These are phyloP conservation scores for Dufourea novaeangliae DNA, from an alignment of 1,140 invertebrate species.

Conservation along the genomic window DNA sequence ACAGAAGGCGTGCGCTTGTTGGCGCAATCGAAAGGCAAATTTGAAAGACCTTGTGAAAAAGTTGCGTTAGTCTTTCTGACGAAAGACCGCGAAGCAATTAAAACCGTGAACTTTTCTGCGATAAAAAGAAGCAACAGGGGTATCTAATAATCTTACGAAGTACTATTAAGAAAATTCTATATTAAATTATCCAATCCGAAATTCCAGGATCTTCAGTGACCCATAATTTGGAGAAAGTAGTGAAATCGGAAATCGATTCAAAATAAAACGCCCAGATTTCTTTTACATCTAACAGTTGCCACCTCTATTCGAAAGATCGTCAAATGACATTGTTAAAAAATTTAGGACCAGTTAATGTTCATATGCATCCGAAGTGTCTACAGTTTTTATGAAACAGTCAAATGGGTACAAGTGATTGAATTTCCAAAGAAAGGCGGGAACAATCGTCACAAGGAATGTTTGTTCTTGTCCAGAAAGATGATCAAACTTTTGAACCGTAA, in stretches of 20 bases:
- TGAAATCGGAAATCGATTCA: not conserved
- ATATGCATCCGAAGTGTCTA: no score
- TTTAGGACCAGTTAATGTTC: no score
- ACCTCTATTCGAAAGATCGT: no score
- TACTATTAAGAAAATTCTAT: no score
- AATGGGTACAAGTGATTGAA: no score
- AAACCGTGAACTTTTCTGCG: not conserved
- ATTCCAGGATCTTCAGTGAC: no score
- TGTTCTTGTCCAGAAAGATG: not conserved
- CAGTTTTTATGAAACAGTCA: no score
- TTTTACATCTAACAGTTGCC: no score
- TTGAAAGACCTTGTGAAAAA: conserved; percentile 32
- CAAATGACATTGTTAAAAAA: no score
- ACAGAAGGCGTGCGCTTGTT: not conserved
- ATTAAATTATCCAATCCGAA: no score
- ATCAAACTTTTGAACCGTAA: conserved; percentile 35
- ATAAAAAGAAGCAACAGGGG: not conserved
- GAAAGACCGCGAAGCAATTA: conserved; percentile 25
- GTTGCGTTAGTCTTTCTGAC: conserved; percentile 14
- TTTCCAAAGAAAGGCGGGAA: not conserved
- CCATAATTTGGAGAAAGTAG: no score
- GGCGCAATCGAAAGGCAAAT: conserved; percentile 41
- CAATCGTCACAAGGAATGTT: not conserved
- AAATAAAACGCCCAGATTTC: not conserved
- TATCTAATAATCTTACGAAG: no score